These are phyloP conservation scores for Philonicus albiceps DNA, from an alignment of 2,888 invertebrate genomes.

Conservation along the genomic window DNA sequence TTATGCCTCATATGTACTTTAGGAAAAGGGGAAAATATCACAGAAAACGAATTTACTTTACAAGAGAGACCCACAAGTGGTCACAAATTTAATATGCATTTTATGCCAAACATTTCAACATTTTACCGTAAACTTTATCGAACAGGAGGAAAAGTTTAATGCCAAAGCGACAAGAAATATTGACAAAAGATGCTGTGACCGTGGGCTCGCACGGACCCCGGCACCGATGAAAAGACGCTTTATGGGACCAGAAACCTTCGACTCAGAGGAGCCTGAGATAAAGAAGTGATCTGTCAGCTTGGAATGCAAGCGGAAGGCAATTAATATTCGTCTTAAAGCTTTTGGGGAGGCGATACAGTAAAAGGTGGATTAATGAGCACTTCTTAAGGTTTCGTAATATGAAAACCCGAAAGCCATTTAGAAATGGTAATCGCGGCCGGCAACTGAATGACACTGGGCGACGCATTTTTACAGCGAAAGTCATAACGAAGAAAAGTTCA, in stretches of 20 bases:
- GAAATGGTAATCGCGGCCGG: slow-evolving; percentile 7
- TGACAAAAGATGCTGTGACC: neutral
- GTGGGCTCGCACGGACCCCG: neutral
- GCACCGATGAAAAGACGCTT: neutral
- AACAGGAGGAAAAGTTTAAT: slow-evolving; percentile 14
- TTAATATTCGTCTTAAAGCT: slow-evolving; percentile 25
- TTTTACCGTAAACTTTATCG: neutral
- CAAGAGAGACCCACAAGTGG: neutral
- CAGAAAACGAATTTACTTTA: neutral
- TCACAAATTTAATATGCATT: neutral
- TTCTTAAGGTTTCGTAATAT: neutral
- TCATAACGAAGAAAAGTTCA: neutral
- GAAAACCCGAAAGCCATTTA: neutral
- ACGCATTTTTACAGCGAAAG: neutral
- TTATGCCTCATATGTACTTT: too few species aligned
- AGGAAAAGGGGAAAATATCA: neutral
- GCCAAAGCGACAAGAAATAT: neutral
- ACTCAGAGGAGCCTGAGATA: neutral
- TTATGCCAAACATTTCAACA: neutral
- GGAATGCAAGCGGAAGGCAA: slow-evolving; percentile 30
- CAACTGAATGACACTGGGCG: neutral
- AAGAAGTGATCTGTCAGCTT: slow-evolving; percentile 8
- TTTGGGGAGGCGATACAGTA: neutral
- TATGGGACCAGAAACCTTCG: slow-evolving; percentile 22
- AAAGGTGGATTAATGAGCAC: neutral